Percentiles rank a stretch among this genome's conserved stretches.
These are phyloP conservation scores for Schrankia costaestrigalis DNA, from an alignment of 2,888 invertebrate species.

Conservation along the genomic window DNA sequence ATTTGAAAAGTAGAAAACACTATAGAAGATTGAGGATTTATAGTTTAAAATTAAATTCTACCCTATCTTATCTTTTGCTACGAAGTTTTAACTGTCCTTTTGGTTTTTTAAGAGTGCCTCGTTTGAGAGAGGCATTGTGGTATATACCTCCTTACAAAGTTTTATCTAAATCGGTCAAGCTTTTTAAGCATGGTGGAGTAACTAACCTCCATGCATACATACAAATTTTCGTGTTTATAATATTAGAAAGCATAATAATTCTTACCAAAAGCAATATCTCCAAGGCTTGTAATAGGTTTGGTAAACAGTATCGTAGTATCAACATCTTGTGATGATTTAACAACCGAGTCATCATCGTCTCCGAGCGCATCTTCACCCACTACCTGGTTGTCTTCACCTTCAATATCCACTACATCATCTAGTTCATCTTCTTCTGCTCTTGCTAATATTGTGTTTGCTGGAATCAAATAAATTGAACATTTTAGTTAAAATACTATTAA, in stretches of 20 bases:
- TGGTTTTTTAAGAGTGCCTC: too few species aligned
- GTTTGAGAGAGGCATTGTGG: too few species aligned
- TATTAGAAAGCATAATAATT: neutral
- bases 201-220: too few species aligned
- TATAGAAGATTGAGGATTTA: too few species aligned
- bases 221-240: neutral
- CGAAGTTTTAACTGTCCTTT: too few species aligned
- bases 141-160: too few species aligned
- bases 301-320: slow-evolving; percentile 95
- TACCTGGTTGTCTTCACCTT: slow-evolving; percentile 82
- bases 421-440: slow-evolving; percentile 85
- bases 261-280: slow-evolving; percentile 84
- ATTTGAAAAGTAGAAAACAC: too few species aligned
- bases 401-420: slow-evolving; percentile 85
- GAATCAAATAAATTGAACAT: slow-evolving; percentile 21
- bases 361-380: slow-evolving; percentile 83
- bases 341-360: slow-evolving; percentile 81
- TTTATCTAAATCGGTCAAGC: too few species aligned
- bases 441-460: slow-evolving; percentile 73
- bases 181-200: too few species aligned
- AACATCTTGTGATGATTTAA: slow-evolving; percentile 92
- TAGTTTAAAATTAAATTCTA: too few species aligned
- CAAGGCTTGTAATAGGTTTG: slow-evolving; percentile 84
- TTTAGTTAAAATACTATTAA: too few species aligned
- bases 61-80: too few species aligned